A percentile compares a stretch with the other conserved stretches of the same genome.
Evolutionary conservation across 2,113 vertebrate species (phyloP).

Genomic region (Bubo bubo): DNA sequence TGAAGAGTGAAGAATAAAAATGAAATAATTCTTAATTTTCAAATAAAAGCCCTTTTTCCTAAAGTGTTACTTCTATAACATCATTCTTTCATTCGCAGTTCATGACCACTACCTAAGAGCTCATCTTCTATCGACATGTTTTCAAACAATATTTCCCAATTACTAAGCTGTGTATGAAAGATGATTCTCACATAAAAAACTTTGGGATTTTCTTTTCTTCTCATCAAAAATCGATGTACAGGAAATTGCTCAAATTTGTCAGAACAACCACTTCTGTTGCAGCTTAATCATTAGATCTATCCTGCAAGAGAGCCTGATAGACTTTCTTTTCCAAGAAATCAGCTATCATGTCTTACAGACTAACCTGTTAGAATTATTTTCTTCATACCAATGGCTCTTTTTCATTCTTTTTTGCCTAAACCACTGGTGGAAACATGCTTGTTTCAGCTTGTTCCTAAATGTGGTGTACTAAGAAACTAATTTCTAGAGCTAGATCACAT

Average conservation of each 20-base stretch:
- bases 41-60: background rate
- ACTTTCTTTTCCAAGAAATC: background rate
- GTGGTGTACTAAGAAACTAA: background rate
- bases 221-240: constrained; percentile 46
- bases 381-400: background rate
- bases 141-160: constrained; percentile 42
- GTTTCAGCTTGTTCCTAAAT: background rate
- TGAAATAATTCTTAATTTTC: constrained; percentile 44
- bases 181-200: background rate
- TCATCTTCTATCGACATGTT: constrained; percentile 15
- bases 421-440: background rate
- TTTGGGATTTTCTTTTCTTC: constrained; percentile 20
- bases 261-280: constrained; percentile 21
- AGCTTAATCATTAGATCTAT: background rate
- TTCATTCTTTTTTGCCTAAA: background rate
- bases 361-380: background rate
- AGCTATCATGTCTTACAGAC: background rate
- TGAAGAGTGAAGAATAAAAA: background rate
- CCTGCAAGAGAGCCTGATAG: background rate
- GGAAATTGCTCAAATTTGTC: constrained; percentile 57
- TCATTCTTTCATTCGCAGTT: background rate
- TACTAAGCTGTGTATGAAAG: constrained; percentile 6
- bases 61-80: constrained; percentile 12
- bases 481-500: background rate
- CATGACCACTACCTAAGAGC: background rate